Conservation (phyloP, 2,113 vertebrate genomes). For the Cynocephalus volans region DNA sequence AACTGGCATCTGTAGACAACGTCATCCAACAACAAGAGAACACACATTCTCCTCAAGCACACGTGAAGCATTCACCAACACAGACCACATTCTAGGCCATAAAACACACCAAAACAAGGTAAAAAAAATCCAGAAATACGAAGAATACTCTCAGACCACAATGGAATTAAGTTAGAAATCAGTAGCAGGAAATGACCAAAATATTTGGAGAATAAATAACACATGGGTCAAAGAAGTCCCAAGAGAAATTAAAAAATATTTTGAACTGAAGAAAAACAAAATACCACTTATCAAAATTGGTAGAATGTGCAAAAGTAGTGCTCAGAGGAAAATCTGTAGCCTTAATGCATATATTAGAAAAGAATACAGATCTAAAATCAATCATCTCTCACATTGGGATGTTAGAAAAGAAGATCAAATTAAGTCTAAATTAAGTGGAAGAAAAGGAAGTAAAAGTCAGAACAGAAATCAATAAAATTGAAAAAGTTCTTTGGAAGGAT, state of each 20-base stretch:
- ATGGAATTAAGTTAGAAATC: too few species aligned
- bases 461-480: not conserved
- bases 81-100: fast-evolving
- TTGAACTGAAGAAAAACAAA: not conserved
- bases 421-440: not conserved
- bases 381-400: not conserved
- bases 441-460: not conserved
- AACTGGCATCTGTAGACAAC: fast-evolving
- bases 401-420: not conserved
- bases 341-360: fast-evolving
- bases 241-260: not conserved
- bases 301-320: not conserved
- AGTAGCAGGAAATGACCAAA: not conserved
- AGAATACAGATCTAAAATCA: too few species aligned
- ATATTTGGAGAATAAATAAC: not conserved
- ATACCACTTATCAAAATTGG: not conserved
- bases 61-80: too few species aligned
- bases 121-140: fast-evolving
- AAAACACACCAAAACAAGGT: fast-evolving
- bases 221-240: not conserved
- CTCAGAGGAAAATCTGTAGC: not conserved
- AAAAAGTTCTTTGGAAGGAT: too few species aligned
- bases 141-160: not conserved
- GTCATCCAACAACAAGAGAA: fast-evolving
- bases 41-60: fast-evolving